These are phyloP conservation scores for Nibea coibor DNA, from an alignment of 2,113 vertebrate genomes.

Conservation along the genomic window DNA sequence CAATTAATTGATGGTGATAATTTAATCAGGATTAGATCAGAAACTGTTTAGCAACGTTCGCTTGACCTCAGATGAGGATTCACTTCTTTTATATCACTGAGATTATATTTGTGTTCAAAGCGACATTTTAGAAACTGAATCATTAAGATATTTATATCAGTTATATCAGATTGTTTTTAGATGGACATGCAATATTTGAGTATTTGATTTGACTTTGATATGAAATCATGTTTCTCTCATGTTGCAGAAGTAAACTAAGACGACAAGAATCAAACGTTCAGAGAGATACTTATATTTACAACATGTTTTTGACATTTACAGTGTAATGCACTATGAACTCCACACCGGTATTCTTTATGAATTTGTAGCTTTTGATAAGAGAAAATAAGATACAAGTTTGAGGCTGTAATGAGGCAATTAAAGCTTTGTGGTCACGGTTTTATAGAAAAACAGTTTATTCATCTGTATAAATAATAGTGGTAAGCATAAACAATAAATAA, in stretches of 20 bases:
- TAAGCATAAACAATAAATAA: conserved; percentile 50
- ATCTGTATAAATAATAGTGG: conserved; percentile 31
- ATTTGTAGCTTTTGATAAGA: not conserved
- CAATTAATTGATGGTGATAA: not conserved
- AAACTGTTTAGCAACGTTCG: not conserved
- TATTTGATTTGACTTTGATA: not conserved
- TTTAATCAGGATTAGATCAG: too few species aligned
- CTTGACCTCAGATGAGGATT: too few species aligned
- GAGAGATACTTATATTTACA: not conserved
- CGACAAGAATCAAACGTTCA: not conserved
- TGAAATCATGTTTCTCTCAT: not conserved
- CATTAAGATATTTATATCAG: not conserved
- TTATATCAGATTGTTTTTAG: not conserved
- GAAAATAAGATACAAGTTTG: not conserved
- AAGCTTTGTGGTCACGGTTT: not conserved
- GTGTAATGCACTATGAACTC: not conserved
- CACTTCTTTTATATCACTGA: not conserved
- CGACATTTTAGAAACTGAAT: not conserved
- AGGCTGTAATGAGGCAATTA: not conserved
- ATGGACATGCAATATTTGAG: not conserved
- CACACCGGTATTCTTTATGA: not conserved
- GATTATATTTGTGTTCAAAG: not conserved
- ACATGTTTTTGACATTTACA: not conserved
- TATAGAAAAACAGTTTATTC: not conserved
- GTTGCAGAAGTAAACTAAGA: not conserved